These are phyloP conservation scores for Sesia bembeciformis DNA, from an alignment of 2,888 invertebrate species.

Conservation along the genomic window DNA sequence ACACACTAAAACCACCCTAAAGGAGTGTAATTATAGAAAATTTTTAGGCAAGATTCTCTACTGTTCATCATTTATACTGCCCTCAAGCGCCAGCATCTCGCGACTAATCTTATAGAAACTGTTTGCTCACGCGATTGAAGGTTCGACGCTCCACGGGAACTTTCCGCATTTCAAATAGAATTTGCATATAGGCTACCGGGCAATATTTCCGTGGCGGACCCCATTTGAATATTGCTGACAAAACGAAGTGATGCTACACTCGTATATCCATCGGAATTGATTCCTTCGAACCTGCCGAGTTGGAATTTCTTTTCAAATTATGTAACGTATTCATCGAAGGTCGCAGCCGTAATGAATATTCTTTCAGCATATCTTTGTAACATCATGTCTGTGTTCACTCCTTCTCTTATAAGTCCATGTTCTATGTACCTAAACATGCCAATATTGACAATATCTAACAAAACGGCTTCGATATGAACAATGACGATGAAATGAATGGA, in stretches of 20 bases:
- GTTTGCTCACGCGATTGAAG: conserved; percentile 63
- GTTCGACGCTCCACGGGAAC: conserved; percentile 52
- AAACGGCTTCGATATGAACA: no score
- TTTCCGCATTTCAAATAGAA: conserved; percentile 61
- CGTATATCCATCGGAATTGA: conserved; percentile 17
- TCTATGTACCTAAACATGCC: no score
- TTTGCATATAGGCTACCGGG: conserved; percentile 63
- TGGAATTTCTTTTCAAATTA: neutral
- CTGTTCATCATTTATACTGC: neutral
- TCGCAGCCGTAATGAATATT: conserved; percentile 2
- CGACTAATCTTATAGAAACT: conserved; percentile 69
- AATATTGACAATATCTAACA: no score
- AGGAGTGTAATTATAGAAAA: no score
- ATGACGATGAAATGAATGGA: no score
- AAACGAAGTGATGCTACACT: conserved; percentile 26
- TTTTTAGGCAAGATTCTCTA: neutral
- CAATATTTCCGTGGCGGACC: conserved; percentile 57
- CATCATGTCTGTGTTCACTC: conserved; percentile 23
- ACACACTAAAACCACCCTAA: no score
- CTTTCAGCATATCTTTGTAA: conserved; percentile 21
- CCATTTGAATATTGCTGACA: conserved; percentile 63
- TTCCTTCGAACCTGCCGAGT: conserved; percentile 5
- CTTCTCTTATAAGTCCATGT: no score
- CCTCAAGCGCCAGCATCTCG: conserved; percentile 38
- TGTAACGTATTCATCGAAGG: neutral